A percentile compares a stretch with the other conserved stretches of the same genome.
Evolutionary conservation across 2,888 invertebrate genomes (phyloP).

Genomic region (Phaonia tiefii): DNA sequence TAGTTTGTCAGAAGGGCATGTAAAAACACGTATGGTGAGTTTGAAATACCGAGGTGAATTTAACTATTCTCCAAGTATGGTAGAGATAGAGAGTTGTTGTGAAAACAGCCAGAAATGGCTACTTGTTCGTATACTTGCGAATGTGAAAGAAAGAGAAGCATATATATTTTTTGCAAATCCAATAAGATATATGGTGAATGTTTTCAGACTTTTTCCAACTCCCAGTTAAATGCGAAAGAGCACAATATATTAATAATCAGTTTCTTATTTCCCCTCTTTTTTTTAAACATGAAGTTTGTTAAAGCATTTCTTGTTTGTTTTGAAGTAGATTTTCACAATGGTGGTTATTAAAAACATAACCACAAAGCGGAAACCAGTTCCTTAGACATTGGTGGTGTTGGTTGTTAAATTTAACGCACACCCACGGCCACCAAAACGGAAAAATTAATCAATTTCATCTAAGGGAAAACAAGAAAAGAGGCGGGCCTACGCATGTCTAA

Average conservation of each 20-base stretch:
- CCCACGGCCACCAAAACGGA: conserved; percentile 22
- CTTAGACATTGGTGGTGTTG: not conserved
- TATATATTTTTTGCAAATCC: conserved; percentile 41
- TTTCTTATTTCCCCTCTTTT: conserved; percentile 50
- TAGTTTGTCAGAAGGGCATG: not conserved
- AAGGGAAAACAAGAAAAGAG: not conserved
- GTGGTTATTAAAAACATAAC: conserved; percentile 45
- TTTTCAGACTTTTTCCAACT: not conserved
- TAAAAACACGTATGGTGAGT: conserved; percentile 41
- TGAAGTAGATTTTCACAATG: conserved; percentile 46
- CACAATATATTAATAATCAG: not conserved
- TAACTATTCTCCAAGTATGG: not conserved
- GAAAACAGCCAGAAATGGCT: conserved; percentile 62
- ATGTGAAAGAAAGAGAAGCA: not conserved
- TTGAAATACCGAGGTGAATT: conserved; percentile 11
- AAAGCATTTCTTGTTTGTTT: conserved; percentile 25
- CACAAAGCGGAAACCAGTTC: conserved; percentile 51
- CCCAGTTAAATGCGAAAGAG: conserved; percentile 3
- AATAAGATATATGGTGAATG: conserved; percentile 60
- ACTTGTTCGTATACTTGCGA: not conserved
- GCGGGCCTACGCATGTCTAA: conserved; percentile 48
- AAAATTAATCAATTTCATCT: not conserved
- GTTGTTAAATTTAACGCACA: conserved; percentile 51
- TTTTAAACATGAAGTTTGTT: conserved; percentile 54
- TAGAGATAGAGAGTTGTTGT: conserved; percentile 27